Percentiles rank a stretch among this genome's conserved stretches.
phyloP scores from a whole-genome alignment of 2,113 vertebrate genomes.

The Paramormyrops kingsleyae region DNA sequence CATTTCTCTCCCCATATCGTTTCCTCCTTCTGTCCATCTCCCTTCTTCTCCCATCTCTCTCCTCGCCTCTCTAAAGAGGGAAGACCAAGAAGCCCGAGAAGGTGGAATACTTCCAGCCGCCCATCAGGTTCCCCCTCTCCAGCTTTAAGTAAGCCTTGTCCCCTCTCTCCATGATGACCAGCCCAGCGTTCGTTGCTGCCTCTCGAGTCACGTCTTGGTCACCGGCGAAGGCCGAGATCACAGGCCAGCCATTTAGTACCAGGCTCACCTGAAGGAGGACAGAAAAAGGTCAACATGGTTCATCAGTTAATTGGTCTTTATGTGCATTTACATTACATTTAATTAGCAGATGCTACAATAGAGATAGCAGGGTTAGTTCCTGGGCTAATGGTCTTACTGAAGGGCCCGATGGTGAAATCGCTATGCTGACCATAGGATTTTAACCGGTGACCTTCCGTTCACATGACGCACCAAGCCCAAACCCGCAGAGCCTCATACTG shows the following conservation, averaged over 20 bases:
- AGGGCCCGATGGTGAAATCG: background rate
- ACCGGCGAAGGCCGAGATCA: conserved; percentile 76
- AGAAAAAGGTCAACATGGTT: background rate
- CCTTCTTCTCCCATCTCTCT: background rate
- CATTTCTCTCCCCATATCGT: background rate
- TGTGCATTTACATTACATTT: background rate
- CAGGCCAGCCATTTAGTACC: conserved; percentile 73
- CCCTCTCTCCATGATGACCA: conserved; percentile 73
- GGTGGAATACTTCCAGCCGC: conserved; percentile 81
- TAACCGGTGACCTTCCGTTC: background rate
- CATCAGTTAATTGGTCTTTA: background rate
- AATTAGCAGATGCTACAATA: background rate
- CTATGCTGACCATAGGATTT: background rate
- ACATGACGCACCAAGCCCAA: background rate
- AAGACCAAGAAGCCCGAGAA: conserved; percentile 83
- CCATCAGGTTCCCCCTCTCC: conserved; percentile 75
- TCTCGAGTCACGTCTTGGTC: conserved; percentile 81
- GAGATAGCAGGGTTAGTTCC: background rate
- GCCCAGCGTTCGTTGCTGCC: conserved; percentile 74
- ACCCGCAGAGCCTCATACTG: background rate
- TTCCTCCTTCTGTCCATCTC: background rate
- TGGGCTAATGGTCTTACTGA: background rate
- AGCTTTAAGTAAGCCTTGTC: conserved; percentile 79
- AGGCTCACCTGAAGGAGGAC: conserved; percentile 65
- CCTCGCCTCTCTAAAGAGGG: conserved; percentile 51